A percentile compares a stretch with the other conserved stretches of the same genome.
Conservation (phyloP, 2,113 vertebrate species). For the Brachypodius melanocephalos region DNA sequence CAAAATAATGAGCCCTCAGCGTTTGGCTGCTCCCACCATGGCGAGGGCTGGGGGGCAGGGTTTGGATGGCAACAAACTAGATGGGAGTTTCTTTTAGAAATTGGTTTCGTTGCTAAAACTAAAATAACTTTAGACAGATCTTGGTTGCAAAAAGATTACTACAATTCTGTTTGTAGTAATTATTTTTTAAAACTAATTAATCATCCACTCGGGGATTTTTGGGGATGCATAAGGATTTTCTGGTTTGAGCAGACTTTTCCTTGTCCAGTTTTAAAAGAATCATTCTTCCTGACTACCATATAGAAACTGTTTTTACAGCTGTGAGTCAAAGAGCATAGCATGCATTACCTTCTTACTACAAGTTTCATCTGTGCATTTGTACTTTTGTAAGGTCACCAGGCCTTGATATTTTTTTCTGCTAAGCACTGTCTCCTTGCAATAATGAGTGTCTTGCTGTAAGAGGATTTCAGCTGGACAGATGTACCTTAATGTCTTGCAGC, state of each 20-base stretch:
- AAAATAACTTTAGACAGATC: neutral
- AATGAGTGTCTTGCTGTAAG: constrained; percentile 46
- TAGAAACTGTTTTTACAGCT: neutral
- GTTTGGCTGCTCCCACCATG: neutral
- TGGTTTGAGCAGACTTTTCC: neutral
- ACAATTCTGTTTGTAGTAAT: neutral
- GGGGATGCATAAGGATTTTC: neutral
- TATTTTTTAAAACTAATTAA: neutral
- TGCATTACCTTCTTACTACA: neutral
- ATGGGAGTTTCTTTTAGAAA: neutral
- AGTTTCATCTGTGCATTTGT: constrained; percentile 2
- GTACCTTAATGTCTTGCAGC: constrained; percentile 51
- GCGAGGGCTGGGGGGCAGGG: neutral
- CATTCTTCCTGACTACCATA: neutral
- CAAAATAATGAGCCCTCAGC: neutral
- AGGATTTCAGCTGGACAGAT: constrained; percentile 62
- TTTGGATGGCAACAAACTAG: neutral
- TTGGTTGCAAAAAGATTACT: neutral
- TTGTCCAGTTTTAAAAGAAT: neutral
- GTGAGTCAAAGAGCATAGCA: neutral
- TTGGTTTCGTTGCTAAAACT: neutral
- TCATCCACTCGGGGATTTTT: neutral
- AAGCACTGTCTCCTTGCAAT: neutral
- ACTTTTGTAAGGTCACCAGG: constrained; percentile 1
- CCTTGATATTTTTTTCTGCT: constrained; percentile 30